Base-by-base conservation (phyloP, 2,888 invertebrate genomes). In the Ceramica pisi region DNA sequence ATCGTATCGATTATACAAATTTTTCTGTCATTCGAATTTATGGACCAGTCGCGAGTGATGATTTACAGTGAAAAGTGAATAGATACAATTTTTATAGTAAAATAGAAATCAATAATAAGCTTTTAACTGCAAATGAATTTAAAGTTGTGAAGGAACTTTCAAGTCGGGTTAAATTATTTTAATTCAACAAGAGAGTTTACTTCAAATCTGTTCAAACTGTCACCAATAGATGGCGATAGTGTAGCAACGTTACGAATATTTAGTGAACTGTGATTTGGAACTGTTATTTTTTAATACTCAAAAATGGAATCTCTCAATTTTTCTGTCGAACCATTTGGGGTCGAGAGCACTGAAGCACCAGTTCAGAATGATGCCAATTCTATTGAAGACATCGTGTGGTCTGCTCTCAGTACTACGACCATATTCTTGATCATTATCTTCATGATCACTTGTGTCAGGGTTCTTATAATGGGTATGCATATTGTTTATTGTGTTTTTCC, bases 401-500 rank as follows among this genome's bases (percentile, higher is more conserved):
- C 83, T 0, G 70, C 76, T 2, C 59, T 90, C 0, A 82, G 86
- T 53, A 75, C 68, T 0, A 76, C 78, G 6, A 81, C 86, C 1
- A 50, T 76, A 5, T 79, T 89, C 35, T 62, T 89, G 21, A 61
- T 90, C 1, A 48, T 90, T 6, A 80, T 88, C 7, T 88, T 89
- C 70, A 64, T 90, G 8, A 71, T 88, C 35, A 89, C 87, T 21
- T 90, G 90, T 55, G 78, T 90, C 46, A 80, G 85, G 60, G 83
- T 88, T 1, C 38, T 90, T 23, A 71, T 90, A 50, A 21, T 87
- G 41, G 90, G 90, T 90, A 76, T 35, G 56, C 31, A 64, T 56
- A 56, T 57, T n/a, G n/a, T 69, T n/a, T 68, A 10, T 64, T 71
- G 6, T 66, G 4, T 44, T 74, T 72, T 61, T 67, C n/a, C 48